A percentile compares a stretch with the other conserved stretches of the same genome.
Evolutionary conservation across 2,888 invertebrate species (phyloP).

Genomic region (Sarcophaga rosellei): DNA sequence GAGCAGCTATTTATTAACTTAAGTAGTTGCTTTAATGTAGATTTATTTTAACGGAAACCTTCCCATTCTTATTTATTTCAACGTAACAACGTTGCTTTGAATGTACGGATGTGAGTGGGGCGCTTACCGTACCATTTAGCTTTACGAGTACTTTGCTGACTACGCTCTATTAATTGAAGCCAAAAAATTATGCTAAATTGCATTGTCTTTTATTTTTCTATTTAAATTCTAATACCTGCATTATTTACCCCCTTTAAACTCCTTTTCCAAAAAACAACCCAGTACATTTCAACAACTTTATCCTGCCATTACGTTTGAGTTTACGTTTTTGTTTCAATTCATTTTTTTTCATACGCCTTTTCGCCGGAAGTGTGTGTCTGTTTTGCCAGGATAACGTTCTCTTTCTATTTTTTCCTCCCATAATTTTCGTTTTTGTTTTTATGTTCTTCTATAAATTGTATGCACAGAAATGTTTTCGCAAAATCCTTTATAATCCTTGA

Average conservation of each 20-base stretch:
- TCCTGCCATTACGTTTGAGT: neutral
- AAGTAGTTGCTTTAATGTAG: neutral
- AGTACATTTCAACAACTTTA: neutral
- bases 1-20: neutral
- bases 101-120: neutral
- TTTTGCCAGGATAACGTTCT: conserved; percentile 70
- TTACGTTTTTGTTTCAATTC: neutral
- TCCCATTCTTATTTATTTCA: conserved; percentile 6
- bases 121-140: neutral
- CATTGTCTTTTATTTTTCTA: conserved; percentile 75
- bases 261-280: neutral
- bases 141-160: conserved; percentile 40
- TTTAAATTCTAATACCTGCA: conserved; percentile 30
- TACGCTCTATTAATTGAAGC: conserved; percentile 78
- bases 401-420: conserved; percentile 26
- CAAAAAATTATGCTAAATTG: conserved; percentile 79
- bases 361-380: conserved; percentile 70
- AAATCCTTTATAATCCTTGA: conserved; percentile 80
- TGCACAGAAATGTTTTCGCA: conserved; percentile 73
- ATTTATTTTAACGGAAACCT: conserved; percentile 1
- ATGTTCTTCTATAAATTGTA: conserved; percentile 58
- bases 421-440: conserved; percentile 18
- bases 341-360: conserved; percentile 1
- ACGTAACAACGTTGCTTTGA: neutral
- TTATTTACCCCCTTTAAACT: neutral